These are phyloP conservation scores for Emydura subglobosa DNA, from an alignment of 2,113 vertebrate species.

Conservation along the genomic window DNA sequence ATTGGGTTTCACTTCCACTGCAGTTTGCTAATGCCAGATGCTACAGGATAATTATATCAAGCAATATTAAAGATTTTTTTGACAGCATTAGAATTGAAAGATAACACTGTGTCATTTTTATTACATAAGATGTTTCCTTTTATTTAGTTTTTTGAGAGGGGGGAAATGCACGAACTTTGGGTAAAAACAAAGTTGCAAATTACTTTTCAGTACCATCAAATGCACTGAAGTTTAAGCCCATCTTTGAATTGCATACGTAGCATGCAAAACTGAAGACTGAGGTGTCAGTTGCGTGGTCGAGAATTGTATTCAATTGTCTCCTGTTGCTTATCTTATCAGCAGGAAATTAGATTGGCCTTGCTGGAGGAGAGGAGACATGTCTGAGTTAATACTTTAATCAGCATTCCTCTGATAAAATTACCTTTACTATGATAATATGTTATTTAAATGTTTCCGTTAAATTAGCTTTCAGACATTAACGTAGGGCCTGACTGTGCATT, in stretches of 20 bases:
- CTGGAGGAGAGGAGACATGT: not conserved
- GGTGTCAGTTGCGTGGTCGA: not conserved
- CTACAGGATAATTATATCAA: not conserved
- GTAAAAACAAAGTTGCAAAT: not conserved
- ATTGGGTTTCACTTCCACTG: not conserved
- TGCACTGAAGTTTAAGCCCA: not conserved
- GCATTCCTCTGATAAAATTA: slow-evolving; percentile 8
- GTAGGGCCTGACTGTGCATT: not conserved
- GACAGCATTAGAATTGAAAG: not conserved
- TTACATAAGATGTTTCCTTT: not conserved
- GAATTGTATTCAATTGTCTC: not conserved
- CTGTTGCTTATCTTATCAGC: not conserved
- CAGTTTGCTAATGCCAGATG: not conserved
- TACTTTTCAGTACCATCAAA: not conserved
- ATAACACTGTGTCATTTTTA: not conserved
- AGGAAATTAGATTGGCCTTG: slow-evolving; percentile 37
- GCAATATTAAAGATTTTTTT: not conserved
- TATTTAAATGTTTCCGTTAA: slow-evolving; percentile 39
- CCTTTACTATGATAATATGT: not conserved
- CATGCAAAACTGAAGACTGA: not conserved
- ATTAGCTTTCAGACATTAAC: slow-evolving; percentile 32
- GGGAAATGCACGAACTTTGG: not conserved
- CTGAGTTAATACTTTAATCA: slow-evolving; percentile 19
- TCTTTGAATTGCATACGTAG: not conserved
- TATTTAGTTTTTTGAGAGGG: not conserved